Conservation (phyloP, 2,888 invertebrate species). For the Pseudoips prasinana region DNA sequence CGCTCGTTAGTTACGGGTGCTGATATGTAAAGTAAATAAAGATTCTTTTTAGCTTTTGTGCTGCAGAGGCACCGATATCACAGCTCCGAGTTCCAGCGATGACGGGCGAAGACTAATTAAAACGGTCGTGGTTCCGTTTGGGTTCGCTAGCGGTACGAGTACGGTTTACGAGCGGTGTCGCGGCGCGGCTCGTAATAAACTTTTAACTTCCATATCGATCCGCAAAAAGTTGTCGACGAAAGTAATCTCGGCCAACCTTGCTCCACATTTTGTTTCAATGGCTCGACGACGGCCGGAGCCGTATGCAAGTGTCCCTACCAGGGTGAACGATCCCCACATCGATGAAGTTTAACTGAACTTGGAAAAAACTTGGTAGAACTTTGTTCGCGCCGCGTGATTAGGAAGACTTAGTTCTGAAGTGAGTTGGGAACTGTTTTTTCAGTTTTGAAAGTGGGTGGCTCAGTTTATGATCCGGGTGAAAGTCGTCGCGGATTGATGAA, state of each 20-base stretch:
- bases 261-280: constrained; percentile 78
- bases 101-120: constrained; percentile 29
- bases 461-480: constrained; percentile 81
- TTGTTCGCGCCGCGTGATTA: constrained; percentile 79
- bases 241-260: constrained; percentile 79
- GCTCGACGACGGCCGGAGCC: constrained; percentile 56
- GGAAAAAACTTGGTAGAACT: constrained; percentile 76
- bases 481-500: constrained; percentile 78
- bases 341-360: constrained; percentile 79
- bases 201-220: constrained; percentile 77
- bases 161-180: constrained; percentile 58
- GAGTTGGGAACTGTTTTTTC: constrained; percentile 77
- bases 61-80: constrained; percentile 12
- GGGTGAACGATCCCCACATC: constrained; percentile 80
- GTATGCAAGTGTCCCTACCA: constrained; percentile 80
- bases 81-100: constrained; percentile 6
- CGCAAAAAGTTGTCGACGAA: constrained; percentile 73
- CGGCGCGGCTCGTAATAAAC: constrained; percentile 63
- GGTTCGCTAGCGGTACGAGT: constrained; percentile 34
- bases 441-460: constrained; percentile 81
- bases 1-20: constrained; percentile 75
- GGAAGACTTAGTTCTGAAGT: constrained; percentile 81
- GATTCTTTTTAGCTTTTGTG: constrained; percentile 44
- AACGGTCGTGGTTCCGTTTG: constrained; percentile 26
- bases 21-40: constrained; percentile 80